These are phyloP conservation scores for Myotis davidii DNA, from an alignment of 2,113 vertebrate species.

Conservation along the genomic window DNA sequence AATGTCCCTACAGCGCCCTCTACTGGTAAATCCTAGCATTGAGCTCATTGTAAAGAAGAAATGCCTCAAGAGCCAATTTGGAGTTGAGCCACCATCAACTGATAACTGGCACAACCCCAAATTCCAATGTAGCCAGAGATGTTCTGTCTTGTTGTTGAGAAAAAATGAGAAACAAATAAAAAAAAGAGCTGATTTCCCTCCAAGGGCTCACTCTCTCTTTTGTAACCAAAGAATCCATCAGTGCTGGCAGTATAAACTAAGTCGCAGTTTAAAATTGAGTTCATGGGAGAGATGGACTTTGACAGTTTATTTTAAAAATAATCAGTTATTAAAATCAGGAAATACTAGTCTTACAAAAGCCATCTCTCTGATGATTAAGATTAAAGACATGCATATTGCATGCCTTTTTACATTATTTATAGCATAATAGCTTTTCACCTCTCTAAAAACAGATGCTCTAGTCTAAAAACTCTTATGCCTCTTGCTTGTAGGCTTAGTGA, in stretches of 20 bases:
- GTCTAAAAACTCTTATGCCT: neutral
- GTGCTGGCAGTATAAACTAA: neutral
- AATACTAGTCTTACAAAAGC: neutral
- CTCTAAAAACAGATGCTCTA: neutral
- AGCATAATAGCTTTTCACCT: neutral
- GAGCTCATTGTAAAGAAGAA: neutral
- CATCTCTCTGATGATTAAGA: neutral
- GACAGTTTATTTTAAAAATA: neutral
- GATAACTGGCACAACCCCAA: neutral
- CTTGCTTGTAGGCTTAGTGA: neutral
- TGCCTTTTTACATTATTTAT: neutral
- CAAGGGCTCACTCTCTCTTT: neutral
- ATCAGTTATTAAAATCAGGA: conserved; percentile 13
- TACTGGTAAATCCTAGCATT: conserved; percentile 31
- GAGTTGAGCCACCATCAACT: neutral
- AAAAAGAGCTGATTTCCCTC: neutral
- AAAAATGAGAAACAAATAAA: conserved; percentile 21
- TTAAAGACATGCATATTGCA: neutral
- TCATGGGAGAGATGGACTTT: neutral
- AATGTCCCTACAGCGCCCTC: conserved; percentile 62
- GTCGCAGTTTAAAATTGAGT: neutral
- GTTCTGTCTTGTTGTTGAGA: neutral
- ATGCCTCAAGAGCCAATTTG: neutral
- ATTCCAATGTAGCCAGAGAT: neutral
- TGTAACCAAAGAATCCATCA: neutral